Percentiles rank a stretch among this genome's conserved stretches.
These are phyloP conservation scores for Drosophila niveifrons DNA, from an alignment of 2,888 invertebrate genomes.

Conservation along the genomic window DNA sequence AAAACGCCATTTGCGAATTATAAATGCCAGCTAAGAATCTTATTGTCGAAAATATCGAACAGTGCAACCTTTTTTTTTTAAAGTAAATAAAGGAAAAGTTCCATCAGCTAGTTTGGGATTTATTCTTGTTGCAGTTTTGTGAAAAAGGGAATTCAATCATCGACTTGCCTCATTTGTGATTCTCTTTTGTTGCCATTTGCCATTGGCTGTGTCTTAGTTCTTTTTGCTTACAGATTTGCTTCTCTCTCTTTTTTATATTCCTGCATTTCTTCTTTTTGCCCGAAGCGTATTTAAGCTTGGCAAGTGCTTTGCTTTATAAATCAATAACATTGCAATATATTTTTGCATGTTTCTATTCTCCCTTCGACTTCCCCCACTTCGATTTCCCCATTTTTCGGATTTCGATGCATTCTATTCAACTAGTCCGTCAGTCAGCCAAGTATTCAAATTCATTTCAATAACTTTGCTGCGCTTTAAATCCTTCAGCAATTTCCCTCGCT, in stretches of 20 bases:
- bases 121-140: background rate
- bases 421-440: conserved; percentile 37
- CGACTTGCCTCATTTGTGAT: conserved; percentile 47
- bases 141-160: conserved; percentile 49
- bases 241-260: conserved; percentile 24
- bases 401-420: conserved; percentile 54
- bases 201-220: conserved; percentile 65
- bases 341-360: conserved; percentile 52
- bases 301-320: conserved; percentile 72
- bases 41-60: background rate
- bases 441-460: conserved; percentile 78
- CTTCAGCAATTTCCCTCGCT: conserved; percentile 71
- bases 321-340: conserved; percentile 78
- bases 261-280: conserved; percentile 15
- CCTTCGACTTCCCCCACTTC: no score
- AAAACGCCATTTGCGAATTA: background rate
- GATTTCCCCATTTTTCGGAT: conserved; percentile 36
- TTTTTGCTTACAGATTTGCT: conserved; percentile 63
- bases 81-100: conserved; percentile 3
- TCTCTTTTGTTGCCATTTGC: conserved; percentile 56
- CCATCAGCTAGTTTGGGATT: background rate
- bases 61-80: background rate
- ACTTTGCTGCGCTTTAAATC: conserved; percentile 75
- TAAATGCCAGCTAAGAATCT: conserved; percentile 1
- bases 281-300: conserved; percentile 64